Evolutionary conservation across 2,888 invertebrate genomes (phyloP).

Genomic region (Hydrotaea diabolus): DNA sequence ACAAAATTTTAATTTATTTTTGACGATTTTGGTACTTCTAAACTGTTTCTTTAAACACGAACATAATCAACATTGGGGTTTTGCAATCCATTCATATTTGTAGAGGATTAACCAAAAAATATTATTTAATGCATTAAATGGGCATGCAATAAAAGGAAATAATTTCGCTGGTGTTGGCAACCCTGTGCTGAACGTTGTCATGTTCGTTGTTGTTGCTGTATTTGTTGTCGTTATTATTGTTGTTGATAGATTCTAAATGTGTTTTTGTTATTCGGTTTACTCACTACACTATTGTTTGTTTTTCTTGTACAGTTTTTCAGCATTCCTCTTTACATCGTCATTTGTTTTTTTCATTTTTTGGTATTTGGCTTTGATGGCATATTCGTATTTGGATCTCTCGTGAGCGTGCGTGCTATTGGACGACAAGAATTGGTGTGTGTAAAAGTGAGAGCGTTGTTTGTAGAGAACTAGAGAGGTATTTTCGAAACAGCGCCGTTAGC

Average conservation of each 20-base stretch:
- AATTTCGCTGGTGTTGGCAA: background rate
- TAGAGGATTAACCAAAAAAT: too few species aligned
- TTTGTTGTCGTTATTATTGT: constrained; percentile 12
- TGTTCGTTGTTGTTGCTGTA: background rate
- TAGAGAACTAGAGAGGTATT: background rate
- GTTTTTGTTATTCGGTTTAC: constrained; percentile 54
- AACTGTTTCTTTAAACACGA: too few species aligned
- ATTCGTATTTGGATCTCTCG: constrained; percentile 60
- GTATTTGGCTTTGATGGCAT: constrained; percentile 60
- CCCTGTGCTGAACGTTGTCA: background rate
- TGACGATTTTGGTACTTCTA: too few species aligned
- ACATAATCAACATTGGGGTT: too few species aligned
- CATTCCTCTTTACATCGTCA: constrained; percentile 65
- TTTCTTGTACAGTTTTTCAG: constrained; percentile 65
- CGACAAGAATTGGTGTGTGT: background rate
- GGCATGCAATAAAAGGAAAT: too few species aligned
- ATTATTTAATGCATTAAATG: too few species aligned
- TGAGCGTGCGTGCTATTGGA: constrained; percentile 52
- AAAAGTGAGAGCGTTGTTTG: background rate
- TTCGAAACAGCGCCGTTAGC: constrained; percentile 32
- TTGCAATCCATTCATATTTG: too few species aligned
- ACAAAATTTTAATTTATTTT: too few species aligned
- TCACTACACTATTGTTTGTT: constrained; percentile 58
- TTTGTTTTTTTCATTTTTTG: constrained; percentile 68
- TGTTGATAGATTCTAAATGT: constrained; percentile 41